A percentile compares a stretch with the other conserved stretches of the same genome.
These are phyloP conservation scores for Pluvianellus socialis DNA, from an alignment of 2,113 vertebrate genomes.

Conservation along the genomic window DNA sequence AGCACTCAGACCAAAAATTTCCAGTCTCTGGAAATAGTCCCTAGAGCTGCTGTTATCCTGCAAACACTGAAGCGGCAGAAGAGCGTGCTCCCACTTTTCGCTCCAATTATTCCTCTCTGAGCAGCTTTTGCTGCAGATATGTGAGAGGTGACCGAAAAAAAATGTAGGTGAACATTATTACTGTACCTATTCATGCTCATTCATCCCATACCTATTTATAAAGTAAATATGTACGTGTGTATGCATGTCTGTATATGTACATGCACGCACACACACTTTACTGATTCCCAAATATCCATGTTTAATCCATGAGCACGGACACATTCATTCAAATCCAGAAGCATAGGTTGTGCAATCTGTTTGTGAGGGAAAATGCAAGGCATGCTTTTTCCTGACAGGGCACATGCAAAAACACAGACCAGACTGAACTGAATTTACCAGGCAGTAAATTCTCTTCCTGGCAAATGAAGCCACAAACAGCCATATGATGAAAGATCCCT, in stretches of 20 bases:
- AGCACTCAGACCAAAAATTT: not conserved
- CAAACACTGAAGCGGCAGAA: not conserved
- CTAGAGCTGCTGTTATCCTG: not conserved
- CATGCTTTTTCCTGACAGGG: not conserved
- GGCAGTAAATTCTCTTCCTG: not conserved
- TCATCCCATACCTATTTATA: not conserved
- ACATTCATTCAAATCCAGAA: not conserved
- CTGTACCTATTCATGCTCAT: not conserved
- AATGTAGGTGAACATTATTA: not conserved
- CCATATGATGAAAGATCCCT: slow-evolving; percentile 25
- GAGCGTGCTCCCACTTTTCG: accelerated
- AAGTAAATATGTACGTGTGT: not conserved
- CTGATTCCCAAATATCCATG: not conserved
- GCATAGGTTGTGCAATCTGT: not conserved
- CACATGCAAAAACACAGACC: not conserved
- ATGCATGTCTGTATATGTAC: not conserved
- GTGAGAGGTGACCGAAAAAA: not conserved
- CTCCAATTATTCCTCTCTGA: not conserved
- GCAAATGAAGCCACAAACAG: not conserved
- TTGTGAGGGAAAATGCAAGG: not conserved
- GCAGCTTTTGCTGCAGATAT: not conserved
- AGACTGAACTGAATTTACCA: not conserved
- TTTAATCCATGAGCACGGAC: not conserved
- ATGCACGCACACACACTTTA: not conserved
- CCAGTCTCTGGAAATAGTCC: not conserved